Conservation (phyloP, 2,113 vertebrate species). For the Leucopsar rothschildi region DNA sequence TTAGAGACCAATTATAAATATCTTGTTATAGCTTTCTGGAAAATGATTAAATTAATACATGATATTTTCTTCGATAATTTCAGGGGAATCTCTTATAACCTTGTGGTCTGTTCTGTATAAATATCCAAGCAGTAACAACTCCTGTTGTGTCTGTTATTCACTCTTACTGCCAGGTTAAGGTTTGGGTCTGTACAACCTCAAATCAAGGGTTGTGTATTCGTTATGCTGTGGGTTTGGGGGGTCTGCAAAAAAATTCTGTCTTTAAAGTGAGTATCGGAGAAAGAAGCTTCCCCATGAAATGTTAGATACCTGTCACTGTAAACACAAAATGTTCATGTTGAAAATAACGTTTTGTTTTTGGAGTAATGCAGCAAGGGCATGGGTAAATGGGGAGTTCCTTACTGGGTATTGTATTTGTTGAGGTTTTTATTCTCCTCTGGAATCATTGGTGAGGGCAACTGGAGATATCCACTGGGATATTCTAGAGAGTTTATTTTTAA, state of each 20-base stretch:
- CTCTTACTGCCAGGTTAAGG: neutral
- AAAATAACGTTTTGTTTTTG: neutral
- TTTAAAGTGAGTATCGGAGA: neutral
- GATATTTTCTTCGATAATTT: neutral
- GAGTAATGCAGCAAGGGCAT: neutral
- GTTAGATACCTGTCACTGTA: neutral
- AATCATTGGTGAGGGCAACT: neutral
- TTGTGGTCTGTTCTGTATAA: neutral
- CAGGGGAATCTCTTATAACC: neutral
- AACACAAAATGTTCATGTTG: neutral
- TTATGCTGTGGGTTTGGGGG: neutral
- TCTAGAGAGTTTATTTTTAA: neutral
- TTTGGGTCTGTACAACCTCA: neutral
- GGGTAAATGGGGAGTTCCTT: neutral
- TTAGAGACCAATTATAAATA: slow-evolving; percentile 38
- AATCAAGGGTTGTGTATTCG: neutral
- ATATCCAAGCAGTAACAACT: neutral
- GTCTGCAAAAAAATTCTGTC: neutral
- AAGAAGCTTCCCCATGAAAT: neutral
- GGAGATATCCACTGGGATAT: neutral
- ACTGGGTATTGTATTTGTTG: neutral
- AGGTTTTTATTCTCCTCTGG: neutral
- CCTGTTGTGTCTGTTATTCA: neutral
- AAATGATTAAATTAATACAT: slow-evolving; percentile 12
- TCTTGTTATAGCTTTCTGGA: slow-evolving; percentile 22